Conservation (phyloP, 2,113 vertebrate species). For the Gavialis gangeticus region DNA sequence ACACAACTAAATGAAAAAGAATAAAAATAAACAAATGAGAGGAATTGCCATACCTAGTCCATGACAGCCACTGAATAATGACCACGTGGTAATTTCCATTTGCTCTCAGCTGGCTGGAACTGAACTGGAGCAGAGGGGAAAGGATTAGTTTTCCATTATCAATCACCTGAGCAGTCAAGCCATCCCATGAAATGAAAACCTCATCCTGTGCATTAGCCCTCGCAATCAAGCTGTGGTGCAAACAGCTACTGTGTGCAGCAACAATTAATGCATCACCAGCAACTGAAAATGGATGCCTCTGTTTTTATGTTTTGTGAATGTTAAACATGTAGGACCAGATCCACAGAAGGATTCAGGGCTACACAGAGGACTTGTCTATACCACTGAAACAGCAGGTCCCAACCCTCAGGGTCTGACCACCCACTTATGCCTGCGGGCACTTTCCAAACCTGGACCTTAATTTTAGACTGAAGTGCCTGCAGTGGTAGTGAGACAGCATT, state of each 20-base stretch:
- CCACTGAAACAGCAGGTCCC: too few species aligned
- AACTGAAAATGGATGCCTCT: not conserved
- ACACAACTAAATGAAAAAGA: not conserved
- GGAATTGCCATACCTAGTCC: not conserved
- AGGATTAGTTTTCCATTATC: not conserved
- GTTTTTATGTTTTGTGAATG: not conserved
- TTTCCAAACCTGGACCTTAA: too few species aligned
- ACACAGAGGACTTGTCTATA: too few species aligned
- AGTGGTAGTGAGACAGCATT: too few species aligned
- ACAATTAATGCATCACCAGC: fast-evolving
- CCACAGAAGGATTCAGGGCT: too few species aligned
- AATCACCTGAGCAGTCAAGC: not conserved
- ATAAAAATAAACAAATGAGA: not conserved
- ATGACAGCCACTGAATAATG: not conserved
- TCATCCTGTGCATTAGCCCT: fast-evolving
- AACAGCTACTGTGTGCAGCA: not conserved
- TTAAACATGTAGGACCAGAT: too few species aligned
- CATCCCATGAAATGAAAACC: not conserved
- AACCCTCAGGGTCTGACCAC: too few species aligned
- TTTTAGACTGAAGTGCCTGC: too few species aligned
- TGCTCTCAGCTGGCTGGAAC: not conserved
- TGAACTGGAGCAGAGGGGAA: not conserved
- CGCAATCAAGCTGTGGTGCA: fast-evolving
- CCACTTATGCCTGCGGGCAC: too few species aligned
- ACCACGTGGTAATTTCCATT: fast-evolving